These are phyloP conservation scores for Coryphaenoides rupestris DNA, from an alignment of 2,113 vertebrate genomes.

Conservation along the genomic window DNA sequence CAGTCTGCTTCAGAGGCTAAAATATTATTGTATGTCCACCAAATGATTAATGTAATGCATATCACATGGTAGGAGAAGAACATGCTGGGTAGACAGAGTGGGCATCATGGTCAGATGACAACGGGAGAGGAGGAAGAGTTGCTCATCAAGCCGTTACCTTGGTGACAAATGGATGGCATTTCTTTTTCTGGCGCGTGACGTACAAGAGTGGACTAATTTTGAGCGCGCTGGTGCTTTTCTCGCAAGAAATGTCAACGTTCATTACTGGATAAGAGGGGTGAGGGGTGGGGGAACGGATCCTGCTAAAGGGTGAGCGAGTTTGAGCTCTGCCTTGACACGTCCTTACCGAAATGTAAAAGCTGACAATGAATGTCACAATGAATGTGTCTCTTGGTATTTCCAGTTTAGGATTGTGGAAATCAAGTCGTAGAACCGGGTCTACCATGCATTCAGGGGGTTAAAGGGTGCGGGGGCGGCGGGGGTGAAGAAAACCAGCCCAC, in stretches of 20 bases:
- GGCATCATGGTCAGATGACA: conserved; percentile 18
- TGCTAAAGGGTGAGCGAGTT: no score
- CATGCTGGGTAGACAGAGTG: conserved; percentile 5
- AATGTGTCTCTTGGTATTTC: not conserved
- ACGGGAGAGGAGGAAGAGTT: conserved; percentile 28
- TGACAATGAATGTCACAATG: no score
- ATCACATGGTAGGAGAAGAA: conserved; percentile 10
- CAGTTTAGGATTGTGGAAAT: not conserved
- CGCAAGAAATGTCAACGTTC: conserved; percentile 77
- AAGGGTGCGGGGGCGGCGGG: no score
- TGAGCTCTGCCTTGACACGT: no score
- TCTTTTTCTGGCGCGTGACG: conserved; percentile 4
- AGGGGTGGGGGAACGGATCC: no score
- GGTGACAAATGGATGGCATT: conserved; percentile 67
- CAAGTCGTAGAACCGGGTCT: not conserved
- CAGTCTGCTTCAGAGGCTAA: no score
- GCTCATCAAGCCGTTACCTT: conserved; percentile 74
- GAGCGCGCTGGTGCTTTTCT: conserved; percentile 69
- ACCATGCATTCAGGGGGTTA: not conserved
- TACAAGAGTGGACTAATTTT: conserved; percentile 74
- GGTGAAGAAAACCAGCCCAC: not conserved
- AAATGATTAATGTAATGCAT: no score
- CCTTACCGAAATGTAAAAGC: no score
- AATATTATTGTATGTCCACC: no score
- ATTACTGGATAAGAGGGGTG: conserved; percentile 49